Conservation (phyloP, 2,888 invertebrate species). For the Cosmorhoe ocellata region DNA sequence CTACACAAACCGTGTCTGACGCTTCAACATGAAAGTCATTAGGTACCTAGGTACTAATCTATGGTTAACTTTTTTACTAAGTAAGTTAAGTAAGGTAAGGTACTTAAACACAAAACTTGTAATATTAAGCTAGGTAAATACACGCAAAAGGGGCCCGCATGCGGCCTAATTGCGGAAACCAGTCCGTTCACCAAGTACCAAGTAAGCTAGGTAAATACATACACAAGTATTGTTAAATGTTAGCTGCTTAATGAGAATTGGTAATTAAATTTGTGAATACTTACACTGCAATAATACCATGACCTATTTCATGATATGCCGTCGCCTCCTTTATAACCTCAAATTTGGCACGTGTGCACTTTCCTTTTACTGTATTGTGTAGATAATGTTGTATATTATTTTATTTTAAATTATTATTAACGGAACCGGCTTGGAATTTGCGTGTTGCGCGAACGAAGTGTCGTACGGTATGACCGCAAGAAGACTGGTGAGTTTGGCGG, state of each 20-base stretch:
- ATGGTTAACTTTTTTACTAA: no score
- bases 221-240: neutral
- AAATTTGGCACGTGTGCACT: conserved; percentile 40
- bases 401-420: conserved; percentile 35
- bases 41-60: no score
- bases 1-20: no score
- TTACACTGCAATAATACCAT: conserved; percentile 44
- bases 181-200: no score
- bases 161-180: no score
- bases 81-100: no score
- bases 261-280: conserved; percentile 29
- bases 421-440: conserved; percentile 57
- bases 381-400: neutral
- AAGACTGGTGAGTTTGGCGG: conserved; percentile 40
- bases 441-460: conserved; percentile 44
- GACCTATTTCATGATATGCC: conserved; percentile 37
- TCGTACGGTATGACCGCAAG: conserved; percentile 46
- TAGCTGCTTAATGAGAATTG: neutral
- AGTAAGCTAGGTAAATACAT: no score
- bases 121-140: no score
- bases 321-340: conserved; percentile 41
- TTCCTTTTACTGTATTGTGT: neutral
- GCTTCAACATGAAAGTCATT: no score
- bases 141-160: no score
- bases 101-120: no score